Percentiles rank a stretch among this genome's conserved stretches.
phyloP scores from a whole-genome alignment of 2,113 vertebrate genomes.

The Glaucomys volans region DNA sequence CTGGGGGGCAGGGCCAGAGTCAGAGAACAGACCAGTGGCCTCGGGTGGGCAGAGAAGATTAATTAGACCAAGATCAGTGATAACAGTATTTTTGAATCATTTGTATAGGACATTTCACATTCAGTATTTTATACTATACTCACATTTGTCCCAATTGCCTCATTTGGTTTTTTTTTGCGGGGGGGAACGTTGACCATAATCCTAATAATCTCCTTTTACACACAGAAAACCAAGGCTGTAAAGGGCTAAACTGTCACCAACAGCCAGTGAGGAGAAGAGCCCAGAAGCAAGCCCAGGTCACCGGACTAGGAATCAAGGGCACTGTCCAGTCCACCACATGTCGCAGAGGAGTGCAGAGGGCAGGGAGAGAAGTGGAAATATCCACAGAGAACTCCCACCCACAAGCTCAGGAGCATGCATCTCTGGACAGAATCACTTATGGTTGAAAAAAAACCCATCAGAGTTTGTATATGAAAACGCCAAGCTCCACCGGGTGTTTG shows the following conservation, averaged over 20 bases:
- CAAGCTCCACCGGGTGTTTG: background rate
- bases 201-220: background rate
- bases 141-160: background rate
- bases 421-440: background rate
- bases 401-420: background rate
- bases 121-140: background rate
- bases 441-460: background rate
- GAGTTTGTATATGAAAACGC: background rate
- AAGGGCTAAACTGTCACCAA: background rate
- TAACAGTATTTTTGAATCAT: background rate
- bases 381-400: background rate
- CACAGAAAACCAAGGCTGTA: background rate
- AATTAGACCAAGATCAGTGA: background rate
- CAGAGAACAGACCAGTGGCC: no score
- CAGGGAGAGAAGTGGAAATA: background rate
- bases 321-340: background rate
- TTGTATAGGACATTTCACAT: background rate
- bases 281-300: background rate
- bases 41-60: background rate
- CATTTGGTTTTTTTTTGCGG: background rate
- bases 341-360: fast-evolving
- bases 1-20: background rate
- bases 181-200: background rate
- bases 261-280: background rate
- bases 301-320: background rate